Base-by-base conservation (phyloP, 1,140 invertebrate genomes). In the Cardiocondyla obscurior region DNA sequence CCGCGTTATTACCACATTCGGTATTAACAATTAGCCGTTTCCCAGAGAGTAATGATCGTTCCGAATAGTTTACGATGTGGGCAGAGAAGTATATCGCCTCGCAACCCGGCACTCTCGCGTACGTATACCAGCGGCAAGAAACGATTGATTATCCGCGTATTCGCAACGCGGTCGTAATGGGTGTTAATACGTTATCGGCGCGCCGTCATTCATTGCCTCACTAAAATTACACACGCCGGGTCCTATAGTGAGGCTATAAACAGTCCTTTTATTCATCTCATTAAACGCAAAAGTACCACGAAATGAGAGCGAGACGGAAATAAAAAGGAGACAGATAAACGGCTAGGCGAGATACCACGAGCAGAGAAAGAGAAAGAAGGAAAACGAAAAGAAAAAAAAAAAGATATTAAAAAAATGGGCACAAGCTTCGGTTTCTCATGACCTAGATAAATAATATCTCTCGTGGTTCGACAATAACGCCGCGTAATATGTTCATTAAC, bases 1-100 rank as follows among this genome's bases (percentile, higher is more conserved):
- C n/a, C 65, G 42, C 44, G 33, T 85, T 67, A 85, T 86, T 86
- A 81, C 33, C 57, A 25, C 64, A 60, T 74, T 85, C 46, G 70
- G 58, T 57, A 76, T 64, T 64, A 81, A 81, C 77, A 81, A 55
- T 57, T 84, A 82, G 62, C 49, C 46, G 64, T 73, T 81, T 65
- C 49, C 49, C 30, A 81, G 28, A 36, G 51, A 64, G 69, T 72
- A 85, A 79, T 69, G 62, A 81, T 85, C 69, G 67, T 81, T 60
- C 44, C 36, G n/a, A 55, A 55, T 60, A 57, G 65, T 86, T 85
- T 86, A 86, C 83, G 76, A 82, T 14, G 30, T 49, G 36, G 10
- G 42, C 83, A 53, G 46, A 44, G 70, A 73, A 58, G 65, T 58
- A 58, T 73, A 81, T 60, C 49, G 77, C 53, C 64, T 81, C 77